These are phyloP conservation scores for Cataglyphis hispanica DNA, from an alignment of 1,140 invertebrate species.

Conservation along the genomic window DNA sequence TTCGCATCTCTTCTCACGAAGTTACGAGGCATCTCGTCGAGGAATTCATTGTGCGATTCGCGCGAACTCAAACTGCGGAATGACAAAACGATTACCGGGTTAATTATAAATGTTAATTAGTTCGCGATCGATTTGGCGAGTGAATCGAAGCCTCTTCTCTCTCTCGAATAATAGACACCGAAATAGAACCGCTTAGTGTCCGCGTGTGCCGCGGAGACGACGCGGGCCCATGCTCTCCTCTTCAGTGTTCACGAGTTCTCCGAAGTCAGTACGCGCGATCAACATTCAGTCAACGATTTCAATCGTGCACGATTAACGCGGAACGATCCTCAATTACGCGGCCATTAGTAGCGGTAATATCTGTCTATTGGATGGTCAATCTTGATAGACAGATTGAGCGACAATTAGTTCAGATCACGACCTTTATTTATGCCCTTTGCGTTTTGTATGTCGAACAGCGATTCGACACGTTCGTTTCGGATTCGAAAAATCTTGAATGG, in stretches of 20 bases:
- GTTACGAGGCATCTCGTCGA: background rate
- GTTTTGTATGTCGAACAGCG: background rate
- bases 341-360: constrained; percentile 9
- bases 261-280: constrained; percentile 75
- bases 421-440: background rate
- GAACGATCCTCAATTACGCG: constrained; percentile 19
- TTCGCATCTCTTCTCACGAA: background rate
- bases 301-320: constrained; percentile 11
- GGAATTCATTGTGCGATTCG: constrained; percentile 8
- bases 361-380: constrained; percentile 3
- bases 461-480: background rate
- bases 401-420: background rate
- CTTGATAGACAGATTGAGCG: constrained; percentile 14
- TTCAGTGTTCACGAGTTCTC: constrained; percentile 77
- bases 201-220: constrained; percentile 77
- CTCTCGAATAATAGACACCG: constrained; percentile 85
- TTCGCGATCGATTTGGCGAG: constrained; percentile 86
- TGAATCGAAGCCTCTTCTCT: constrained; percentile 80
- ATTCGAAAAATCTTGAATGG: constrained; percentile 17
- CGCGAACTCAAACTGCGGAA: constrained; percentile 57
- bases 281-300: constrained; percentile 41
- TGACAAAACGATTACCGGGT: constrained; percentile 80
- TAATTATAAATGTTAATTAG: constrained; percentile 87
- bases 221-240: constrained; percentile 62
- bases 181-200: constrained; percentile 83